phyloP scores from a whole-genome alignment of 2,113 vertebrate genomes.

The Lepidothrix coronata region DNA sequence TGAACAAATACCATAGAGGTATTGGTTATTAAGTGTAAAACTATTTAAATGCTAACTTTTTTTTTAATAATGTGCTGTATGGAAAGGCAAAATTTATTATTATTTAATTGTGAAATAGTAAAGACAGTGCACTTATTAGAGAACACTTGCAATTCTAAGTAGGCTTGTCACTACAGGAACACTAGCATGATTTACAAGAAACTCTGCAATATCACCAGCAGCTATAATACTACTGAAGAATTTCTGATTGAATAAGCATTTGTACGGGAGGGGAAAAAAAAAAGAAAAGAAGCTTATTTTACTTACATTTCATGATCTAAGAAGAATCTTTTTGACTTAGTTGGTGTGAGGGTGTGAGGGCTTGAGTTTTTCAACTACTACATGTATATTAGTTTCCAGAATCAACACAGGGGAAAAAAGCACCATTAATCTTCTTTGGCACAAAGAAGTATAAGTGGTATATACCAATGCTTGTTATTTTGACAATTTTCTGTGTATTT shows the following conservation, averaged over 20 bases:
- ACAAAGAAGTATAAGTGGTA: not conserved
- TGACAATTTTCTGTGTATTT: not conserved
- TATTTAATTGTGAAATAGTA: not conserved
- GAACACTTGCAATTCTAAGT: not conserved
- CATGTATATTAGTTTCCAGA: not conserved
- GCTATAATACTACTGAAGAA: not conserved
- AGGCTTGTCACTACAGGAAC: not conserved
- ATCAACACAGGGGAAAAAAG: not conserved
- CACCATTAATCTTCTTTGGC: not conserved
- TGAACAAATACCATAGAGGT: not conserved
- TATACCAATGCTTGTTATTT: not conserved
- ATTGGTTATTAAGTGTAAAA: not conserved
- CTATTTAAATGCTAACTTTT: not conserved
- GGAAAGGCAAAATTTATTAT: not conserved
- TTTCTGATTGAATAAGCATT: not conserved
- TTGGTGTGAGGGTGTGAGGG: not conserved
- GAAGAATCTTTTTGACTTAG: not conserved
- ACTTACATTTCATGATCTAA: not conserved
- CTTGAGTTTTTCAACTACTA: not conserved
- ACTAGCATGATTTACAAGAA: not conserved
- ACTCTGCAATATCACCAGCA: not conserved
- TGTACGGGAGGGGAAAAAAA: accelerated
- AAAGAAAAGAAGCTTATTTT: not conserved
- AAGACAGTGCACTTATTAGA: not conserved
- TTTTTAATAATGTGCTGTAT: not conserved